Percentiles rank a stretch among this genome's conserved stretches.
Evolutionary conservation across 2,888 invertebrate genomes (phyloP).

Genomic region (Heliconius hortense): DNA sequence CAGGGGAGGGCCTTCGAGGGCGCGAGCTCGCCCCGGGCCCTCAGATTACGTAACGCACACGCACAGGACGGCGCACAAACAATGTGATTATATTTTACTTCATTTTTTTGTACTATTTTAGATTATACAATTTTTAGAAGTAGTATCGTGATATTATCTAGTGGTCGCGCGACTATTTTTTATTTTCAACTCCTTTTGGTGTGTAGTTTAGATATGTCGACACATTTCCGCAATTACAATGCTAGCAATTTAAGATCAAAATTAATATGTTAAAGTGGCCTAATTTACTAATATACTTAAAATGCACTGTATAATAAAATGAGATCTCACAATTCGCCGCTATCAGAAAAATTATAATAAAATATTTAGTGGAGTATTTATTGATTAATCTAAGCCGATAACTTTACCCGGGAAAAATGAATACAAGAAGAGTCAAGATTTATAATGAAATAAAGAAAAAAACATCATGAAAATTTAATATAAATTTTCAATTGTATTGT

Average conservation of each 20-base stretch:
- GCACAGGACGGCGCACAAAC: slow-evolving; percentile 82
- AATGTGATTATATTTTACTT: slow-evolving; percentile 80
- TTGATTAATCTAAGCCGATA: slow-evolving; percentile 29
- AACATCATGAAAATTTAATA: slow-evolving; percentile 62
- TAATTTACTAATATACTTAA: slow-evolving; percentile 14
- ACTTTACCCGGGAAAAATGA: slow-evolving; percentile 35
- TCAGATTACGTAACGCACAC: slow-evolving; percentile 80
- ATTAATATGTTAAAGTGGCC: slow-evolving; percentile 28
- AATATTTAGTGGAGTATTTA: slow-evolving; percentile 25
- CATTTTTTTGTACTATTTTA: slow-evolving; percentile 76
- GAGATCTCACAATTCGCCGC: slow-evolving; percentile 33
- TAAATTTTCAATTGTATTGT: slow-evolving; percentile 53
- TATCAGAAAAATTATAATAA: slow-evolving; percentile 9
- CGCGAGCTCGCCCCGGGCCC: slow-evolving; percentile 64
- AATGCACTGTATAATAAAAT: slow-evolving; percentile 30
- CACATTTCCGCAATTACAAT: slow-evolving; percentile 54
- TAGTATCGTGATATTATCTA: slow-evolving; percentile 74
- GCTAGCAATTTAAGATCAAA: slow-evolving; percentile 50
- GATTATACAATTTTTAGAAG: slow-evolving; percentile 78
- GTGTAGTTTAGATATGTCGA: slow-evolving; percentile 59
- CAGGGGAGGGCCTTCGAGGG: slow-evolving; percentile 52
- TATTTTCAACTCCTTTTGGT: slow-evolving; percentile 54
- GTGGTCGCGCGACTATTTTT: slow-evolving; percentile 66
- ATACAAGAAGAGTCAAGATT: slow-evolving; percentile 28
- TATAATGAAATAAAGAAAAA: slow-evolving; percentile 38